Conservation (phyloP, 1,140 invertebrate genomes). For the Propsilocerus akamusi region DNA sequence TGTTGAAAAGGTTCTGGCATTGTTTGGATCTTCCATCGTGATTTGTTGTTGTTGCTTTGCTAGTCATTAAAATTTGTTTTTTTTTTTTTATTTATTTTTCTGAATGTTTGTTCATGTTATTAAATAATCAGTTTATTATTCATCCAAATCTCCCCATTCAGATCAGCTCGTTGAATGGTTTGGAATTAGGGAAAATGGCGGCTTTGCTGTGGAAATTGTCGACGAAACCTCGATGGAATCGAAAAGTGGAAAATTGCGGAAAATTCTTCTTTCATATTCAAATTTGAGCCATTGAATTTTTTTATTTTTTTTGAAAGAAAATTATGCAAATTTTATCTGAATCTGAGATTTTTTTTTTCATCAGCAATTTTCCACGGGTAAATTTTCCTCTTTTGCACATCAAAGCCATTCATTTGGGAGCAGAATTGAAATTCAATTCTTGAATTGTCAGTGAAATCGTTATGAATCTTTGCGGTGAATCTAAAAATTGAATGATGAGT, state of each 20-base stretch:
- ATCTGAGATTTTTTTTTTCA: not conserved
- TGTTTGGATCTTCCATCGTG: not conserved
- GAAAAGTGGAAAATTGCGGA: not conserved
- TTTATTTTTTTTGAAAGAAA: too few relatives aligned
- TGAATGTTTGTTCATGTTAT: slow-evolving; percentile 3
- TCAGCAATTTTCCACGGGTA: not conserved
- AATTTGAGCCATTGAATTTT: too few relatives aligned
- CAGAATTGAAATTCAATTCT: not conserved
- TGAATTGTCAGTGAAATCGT: not conserved
- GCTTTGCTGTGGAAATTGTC: not conserved
- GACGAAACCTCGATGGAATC: not conserved
- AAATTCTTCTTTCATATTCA: not conserved
- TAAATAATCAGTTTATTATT: slow-evolving; percentile 3
- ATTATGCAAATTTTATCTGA: not conserved
- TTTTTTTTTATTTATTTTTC: too few relatives aligned
- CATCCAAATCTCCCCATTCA: not conserved
- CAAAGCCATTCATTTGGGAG: not conserved
- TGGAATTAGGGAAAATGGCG: not conserved
- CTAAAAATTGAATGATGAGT: slow-evolving; percentile 2
- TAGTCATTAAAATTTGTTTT: too few relatives aligned
- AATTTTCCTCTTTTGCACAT: not conserved
- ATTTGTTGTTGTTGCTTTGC: too few relatives aligned
- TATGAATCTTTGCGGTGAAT: slow-evolving; percentile 2
- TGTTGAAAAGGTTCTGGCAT: not conserved
- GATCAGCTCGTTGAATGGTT: not conserved